These are phyloP conservation scores for Eueides isabella DNA, from an alignment of 1,140 invertebrate genomes.

Conservation along the genomic window DNA sequence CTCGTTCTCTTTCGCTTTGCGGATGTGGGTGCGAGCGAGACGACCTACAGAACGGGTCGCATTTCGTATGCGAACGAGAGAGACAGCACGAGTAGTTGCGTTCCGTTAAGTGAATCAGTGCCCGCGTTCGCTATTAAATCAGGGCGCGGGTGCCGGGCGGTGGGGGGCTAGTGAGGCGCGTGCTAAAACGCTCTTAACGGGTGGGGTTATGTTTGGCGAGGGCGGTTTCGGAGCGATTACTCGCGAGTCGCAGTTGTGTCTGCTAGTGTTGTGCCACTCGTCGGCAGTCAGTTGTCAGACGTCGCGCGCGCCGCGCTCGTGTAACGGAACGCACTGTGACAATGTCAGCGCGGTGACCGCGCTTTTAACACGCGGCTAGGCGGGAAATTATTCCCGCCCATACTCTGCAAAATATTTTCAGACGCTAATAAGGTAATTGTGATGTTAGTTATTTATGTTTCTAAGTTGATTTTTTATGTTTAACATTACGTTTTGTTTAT, in stretches of 20 bases:
- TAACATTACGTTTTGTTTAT: not conserved
- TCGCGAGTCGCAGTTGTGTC: constrained; percentile 38
- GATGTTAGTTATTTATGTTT: not conserved
- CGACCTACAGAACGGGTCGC: constrained; percentile 24
- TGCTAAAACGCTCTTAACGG: constrained; percentile 79
- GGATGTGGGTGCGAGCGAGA: constrained; percentile 38
- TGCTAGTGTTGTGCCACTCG: constrained; percentile 24
- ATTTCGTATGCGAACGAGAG: constrained; percentile 47
- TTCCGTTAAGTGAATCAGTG: constrained; percentile 81
- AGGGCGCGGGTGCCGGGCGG: constrained; percentile 74
- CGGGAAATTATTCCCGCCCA: constrained; percentile 79
- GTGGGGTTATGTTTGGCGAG: constrained; percentile 80
- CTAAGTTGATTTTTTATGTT: not conserved
- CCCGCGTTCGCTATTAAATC: constrained; percentile 81
- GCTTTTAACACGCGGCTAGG: constrained; percentile 65
- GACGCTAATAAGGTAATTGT: constrained; percentile 78
- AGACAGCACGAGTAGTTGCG: constrained; percentile 68
- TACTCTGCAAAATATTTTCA: constrained; percentile 78
- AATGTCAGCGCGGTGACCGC: constrained; percentile 75
- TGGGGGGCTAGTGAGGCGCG: constrained; percentile 61
- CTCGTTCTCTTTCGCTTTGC: constrained; percentile 53
- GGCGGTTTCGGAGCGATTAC: constrained; percentile 77
- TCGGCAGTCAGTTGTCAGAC: constrained; percentile 44
- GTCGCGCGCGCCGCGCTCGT: constrained; percentile 53
- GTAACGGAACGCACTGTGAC: constrained; percentile 50